These are phyloP conservation scores for Holacanthella duospinosa DNA, from an alignment of 2,888 invertebrate genomes.

Conservation along the genomic window DNA sequence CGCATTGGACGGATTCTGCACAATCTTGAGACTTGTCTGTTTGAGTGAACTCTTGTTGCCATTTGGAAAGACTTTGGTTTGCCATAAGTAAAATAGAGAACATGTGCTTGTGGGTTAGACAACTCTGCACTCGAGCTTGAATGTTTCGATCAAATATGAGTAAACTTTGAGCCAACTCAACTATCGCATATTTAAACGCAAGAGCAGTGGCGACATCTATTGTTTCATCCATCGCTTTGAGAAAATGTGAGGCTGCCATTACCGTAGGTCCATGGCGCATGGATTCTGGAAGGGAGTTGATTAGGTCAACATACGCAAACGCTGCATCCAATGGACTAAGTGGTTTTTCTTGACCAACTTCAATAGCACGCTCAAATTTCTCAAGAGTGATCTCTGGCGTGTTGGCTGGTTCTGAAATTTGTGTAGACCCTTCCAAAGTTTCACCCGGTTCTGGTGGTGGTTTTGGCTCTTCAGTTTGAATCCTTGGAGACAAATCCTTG, in stretches of 20 bases:
- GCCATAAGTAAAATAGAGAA: slow-evolving; percentile 23
- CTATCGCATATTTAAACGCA: slow-evolving; percentile 26
- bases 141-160: slow-evolving; percentile 22
- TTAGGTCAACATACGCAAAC: slow-evolving; percentile 26
- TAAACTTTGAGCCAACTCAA: slow-evolving; percentile 25
- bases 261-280: slow-evolving; percentile 28
- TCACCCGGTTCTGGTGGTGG: slow-evolving; percentile 17
- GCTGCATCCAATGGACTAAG: slow-evolving; percentile 24
- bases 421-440: slow-evolving; percentile 13
- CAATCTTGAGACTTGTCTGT: not conserved
- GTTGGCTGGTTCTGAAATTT: slow-evolving; percentile 21
- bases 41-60: not conserved
- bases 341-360: slow-evolving; percentile 14
- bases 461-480: slow-evolving; percentile 20
- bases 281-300: slow-evolving; percentile 24
- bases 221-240: slow-evolving; percentile 24
- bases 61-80: slow-evolving; percentile 23
- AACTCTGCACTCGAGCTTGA: slow-evolving; percentile 27
- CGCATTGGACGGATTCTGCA: not conserved
- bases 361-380: slow-evolving; percentile 26
- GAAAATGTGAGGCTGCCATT: slow-evolving; percentile 30
- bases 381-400: slow-evolving; percentile 26
- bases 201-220: slow-evolving; percentile 17
- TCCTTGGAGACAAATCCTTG: slow-evolving; percentile 19
- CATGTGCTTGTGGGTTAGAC: slow-evolving; percentile 32